Base-by-base conservation (phyloP, 1,140 invertebrate species). In the Bombus confusus region DNA sequence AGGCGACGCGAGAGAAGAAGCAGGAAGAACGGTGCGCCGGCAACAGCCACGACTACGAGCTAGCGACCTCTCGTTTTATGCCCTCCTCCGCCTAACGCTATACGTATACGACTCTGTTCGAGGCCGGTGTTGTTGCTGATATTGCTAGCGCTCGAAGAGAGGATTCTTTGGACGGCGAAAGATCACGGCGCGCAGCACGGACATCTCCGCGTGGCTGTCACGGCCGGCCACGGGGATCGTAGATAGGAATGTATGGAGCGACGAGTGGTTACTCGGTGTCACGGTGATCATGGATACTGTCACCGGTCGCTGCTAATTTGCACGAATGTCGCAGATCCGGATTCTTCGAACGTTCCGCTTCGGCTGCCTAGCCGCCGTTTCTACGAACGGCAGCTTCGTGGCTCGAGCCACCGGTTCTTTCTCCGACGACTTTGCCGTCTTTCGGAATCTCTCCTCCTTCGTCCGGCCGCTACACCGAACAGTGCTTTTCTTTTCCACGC, bases 221-320 rank as follows among this genome's bases (percentile, higher is more conserved):
- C 83, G 68, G 68, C 18, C 68, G n/a, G 68, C 76, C 31, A 39
- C 52, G 59, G 37, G 83, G 83, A 85, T 85, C 77, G 83, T 37
- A 85, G 83, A 85, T 85, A 85, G 83, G 83, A 85, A 85, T 85
- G 83, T 85, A 85, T 10, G 83, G 77, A 80, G 41, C 83, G 83
- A 85, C 83, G 83, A 85, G 83, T 85, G 83, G 83, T 80, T 85
- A 85, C 83, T 80, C 77, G 83, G 83, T 85, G 83, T 85, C 83
- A 85, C 83, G 83, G 83, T 80, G 83, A 85, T 85, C 83, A 85
- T 64, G 83, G 83, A 85, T 85, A 85, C 83, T 85, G 83, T 85
- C 83, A 80, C 76, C 52, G 68, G 77, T 57, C 76, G 68, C 77
- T 85, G 83, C 83, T 85, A 85, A 85, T 85, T 85, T 85, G 83